phyloP scores from a whole-genome alignment of 2,888 invertebrate genomes.

The Salticus scenicus region DNA sequence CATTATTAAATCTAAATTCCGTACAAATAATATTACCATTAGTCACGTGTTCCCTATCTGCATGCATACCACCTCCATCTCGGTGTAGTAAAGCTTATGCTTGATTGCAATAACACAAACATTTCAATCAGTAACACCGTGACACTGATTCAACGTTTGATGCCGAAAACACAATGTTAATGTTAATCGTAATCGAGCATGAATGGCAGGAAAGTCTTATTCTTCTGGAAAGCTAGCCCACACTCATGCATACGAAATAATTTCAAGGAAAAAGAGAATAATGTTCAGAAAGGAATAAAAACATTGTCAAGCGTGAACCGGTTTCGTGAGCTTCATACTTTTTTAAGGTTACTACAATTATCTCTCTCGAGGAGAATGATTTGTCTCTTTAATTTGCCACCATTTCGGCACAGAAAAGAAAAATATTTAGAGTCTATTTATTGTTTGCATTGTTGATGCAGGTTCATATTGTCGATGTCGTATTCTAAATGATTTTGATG shows the following conservation, averaged over 20 bases:
- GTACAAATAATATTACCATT: too few species aligned
- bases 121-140: background rate
- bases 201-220: background rate
- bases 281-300: constrained; percentile 4
- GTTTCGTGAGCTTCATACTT: background rate
- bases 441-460: too few species aligned
- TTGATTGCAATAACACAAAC: too few species aligned
- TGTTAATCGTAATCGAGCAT: background rate
- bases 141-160: background rate
- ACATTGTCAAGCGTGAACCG: constrained; percentile 11
- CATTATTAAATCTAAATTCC: too few species aligned
- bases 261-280: constrained; percentile 12
- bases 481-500: too few species aligned
- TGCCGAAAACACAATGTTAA: background rate
- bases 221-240: background rate
- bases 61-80: too few species aligned
- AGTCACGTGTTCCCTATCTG: too few species aligned
- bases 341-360: background rate
- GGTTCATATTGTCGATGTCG: too few species aligned
- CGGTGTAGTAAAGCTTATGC: too few species aligned
- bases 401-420: background rate
- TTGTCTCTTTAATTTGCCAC: background rate
- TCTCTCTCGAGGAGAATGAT: background rate
- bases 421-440: too few species aligned
- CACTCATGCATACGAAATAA: constrained; percentile 1